A percentile compares a stretch with the other conserved stretches of the same genome.
Evolutionary conservation across 2,797 vertebrate genomes (phyloP).

Genomic region (Antennarius maculatus): DNA sequence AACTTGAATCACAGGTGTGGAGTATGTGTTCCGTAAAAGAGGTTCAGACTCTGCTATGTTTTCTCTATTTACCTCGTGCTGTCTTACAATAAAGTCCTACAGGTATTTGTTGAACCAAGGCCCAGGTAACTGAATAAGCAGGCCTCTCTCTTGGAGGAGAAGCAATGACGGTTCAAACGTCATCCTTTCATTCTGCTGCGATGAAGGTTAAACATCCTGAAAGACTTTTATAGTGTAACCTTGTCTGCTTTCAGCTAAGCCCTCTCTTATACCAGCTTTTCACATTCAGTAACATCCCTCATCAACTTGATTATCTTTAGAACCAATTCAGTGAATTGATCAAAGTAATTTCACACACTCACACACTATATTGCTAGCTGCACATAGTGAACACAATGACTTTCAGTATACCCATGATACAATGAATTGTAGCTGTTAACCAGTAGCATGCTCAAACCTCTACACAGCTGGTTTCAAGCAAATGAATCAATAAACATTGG

Average conservation of each 20-base stretch:
- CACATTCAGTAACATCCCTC: conserved; percentile 10
- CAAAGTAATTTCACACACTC: conserved; percentile 19
- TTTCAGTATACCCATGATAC: background rate
- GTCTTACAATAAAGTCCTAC: conserved; percentile 2
- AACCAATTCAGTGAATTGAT: conserved; percentile 18
- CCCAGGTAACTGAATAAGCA: conserved; percentile 13
- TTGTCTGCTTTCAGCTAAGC: background rate
- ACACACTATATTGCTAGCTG: background rate
- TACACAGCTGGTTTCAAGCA: background rate
- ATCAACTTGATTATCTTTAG: conserved; percentile 15
- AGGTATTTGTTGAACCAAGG: background rate
- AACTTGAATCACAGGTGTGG: background rate
- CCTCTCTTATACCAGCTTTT: conserved; percentile 16
- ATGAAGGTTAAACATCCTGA: conserved; percentile 8
- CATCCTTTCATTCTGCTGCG: background rate
- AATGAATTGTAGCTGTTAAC: conserved; percentile 11
- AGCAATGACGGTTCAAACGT: conserved; percentile 22
- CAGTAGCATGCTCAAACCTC: conserved; percentile 8
- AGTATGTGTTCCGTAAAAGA: background rate
- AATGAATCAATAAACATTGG: conserved; percentile 10
- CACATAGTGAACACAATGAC: background rate
- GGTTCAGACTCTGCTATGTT: background rate
- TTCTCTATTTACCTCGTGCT: conserved; percentile 14
- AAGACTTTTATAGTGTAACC: background rate
- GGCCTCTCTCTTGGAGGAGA: conserved; percentile 5